These are phyloP conservation scores for Synodontis membranacea DNA, from an alignment of 2,113 vertebrate species.

Conservation along the genomic window DNA sequence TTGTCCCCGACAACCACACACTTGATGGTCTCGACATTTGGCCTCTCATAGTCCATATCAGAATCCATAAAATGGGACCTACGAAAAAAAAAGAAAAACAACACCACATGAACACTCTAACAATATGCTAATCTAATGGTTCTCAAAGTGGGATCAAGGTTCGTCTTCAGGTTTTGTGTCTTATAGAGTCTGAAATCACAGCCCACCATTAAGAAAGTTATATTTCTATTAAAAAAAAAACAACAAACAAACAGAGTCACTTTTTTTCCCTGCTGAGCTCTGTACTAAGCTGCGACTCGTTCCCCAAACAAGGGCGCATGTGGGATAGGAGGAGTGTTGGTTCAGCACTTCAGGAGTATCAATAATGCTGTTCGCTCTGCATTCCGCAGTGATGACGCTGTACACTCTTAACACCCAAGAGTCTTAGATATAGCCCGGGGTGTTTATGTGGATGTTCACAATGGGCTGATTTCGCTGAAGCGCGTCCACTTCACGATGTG, in stretches of 20 bases:
- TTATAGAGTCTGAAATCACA: neutral
- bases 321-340: neutral
- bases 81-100: neutral
- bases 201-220: neutral
- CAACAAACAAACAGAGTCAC: too few relatives aligned
- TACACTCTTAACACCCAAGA: neutral
- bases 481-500: neutral
- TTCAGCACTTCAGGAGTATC: neutral
- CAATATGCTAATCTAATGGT: neutral
- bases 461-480: neutral
- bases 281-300: neutral
- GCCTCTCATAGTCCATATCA: slow-evolving; percentile 89
- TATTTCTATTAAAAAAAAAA: neutral
- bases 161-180: neutral
- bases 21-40: slow-evolving; percentile 91
- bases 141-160: neutral
- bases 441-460: neutral
- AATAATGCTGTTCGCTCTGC: slow-evolving; percentile 26
- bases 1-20: slow-evolving; percentile 90
- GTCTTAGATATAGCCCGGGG: neutral
- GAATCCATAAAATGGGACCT: slow-evolving; percentile 85
- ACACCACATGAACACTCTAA: neutral
- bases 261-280: neutral
- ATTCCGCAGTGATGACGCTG: neutral
- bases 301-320: neutral